phyloP scores from a whole-genome alignment of 2,888 invertebrate genomes.

The Acanthopleura granulata region DNA sequence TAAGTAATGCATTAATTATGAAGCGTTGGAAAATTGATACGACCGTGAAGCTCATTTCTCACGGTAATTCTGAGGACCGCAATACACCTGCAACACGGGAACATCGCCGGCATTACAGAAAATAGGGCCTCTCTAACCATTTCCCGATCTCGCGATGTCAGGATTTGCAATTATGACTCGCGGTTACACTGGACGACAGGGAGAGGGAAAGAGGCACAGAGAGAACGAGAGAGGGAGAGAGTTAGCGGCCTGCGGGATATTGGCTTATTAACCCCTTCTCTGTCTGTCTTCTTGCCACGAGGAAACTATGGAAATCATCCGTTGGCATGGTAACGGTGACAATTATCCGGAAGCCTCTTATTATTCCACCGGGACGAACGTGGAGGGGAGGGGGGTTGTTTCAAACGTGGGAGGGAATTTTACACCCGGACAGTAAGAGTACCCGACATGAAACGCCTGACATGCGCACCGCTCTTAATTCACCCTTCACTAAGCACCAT shows the following conservation, averaged over 20 bases:
- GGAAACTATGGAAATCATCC: constrained; percentile 6
- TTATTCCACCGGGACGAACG: background rate
- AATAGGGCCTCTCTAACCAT: too few species aligned
- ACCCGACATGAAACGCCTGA: background rate
- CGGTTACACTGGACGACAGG: too few species aligned
- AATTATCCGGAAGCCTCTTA: constrained; percentile 20
- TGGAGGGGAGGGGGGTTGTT: background rate
- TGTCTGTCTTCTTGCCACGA: background rate
- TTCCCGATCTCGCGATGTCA: too few species aligned
- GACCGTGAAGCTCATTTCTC: background rate
- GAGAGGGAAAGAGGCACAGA: too few species aligned
- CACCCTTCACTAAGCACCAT: too few species aligned
- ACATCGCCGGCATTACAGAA: background rate
- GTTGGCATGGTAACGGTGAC: constrained; percentile 6
- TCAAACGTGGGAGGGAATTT: background rate
- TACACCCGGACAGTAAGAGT: constrained; percentile 2
- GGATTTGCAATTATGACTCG: too few species aligned
- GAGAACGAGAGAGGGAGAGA: too few species aligned
- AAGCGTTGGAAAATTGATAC: constrained; percentile 18
- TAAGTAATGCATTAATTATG: constrained; percentile 13
- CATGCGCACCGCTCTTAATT: too few species aligned
- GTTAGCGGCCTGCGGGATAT: background rate
- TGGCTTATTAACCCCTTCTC: constrained; percentile 2
- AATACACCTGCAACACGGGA: background rate
- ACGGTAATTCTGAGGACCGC: background rate